These are phyloP conservation scores for Spizaetus ornatus DNA, from an alignment of 2,113 vertebrate species.

Conservation along the genomic window DNA sequence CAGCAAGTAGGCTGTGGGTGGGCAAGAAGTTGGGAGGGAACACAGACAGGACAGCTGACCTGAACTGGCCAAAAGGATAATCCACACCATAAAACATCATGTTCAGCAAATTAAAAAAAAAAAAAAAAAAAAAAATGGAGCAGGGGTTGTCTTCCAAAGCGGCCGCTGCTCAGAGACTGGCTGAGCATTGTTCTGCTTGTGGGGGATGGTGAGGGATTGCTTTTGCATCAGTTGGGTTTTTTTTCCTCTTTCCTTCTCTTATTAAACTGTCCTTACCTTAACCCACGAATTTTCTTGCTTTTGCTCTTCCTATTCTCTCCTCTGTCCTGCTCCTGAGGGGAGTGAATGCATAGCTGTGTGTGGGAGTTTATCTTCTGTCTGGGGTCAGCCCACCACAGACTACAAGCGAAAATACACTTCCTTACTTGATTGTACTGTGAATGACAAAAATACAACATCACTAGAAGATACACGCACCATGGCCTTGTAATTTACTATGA, in stretches of 20 bases:
- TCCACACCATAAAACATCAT: background rate
- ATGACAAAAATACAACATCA: background rate
- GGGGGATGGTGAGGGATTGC: background rate
- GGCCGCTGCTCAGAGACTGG: background rate
- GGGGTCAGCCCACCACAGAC: background rate
- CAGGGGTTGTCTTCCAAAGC: background rate
- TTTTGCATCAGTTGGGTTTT: background rate
- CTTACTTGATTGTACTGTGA: background rate
- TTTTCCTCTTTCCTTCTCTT: background rate
- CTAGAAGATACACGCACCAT: rapidly evolving
- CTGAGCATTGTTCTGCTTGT: background rate
- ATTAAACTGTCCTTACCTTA: background rate
- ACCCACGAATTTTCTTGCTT: background rate
- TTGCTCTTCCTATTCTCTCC: background rate
- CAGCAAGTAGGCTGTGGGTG: background rate
- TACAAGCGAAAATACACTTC: background rate
- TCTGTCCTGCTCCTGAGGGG: background rate
- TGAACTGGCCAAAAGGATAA: background rate
- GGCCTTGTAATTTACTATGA: background rate
- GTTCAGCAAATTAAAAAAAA: background rate
- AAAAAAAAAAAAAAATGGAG: background rate
- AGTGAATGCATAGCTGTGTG: background rate
- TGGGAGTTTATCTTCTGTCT: background rate
- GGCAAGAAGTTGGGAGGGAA: rapidly evolving
- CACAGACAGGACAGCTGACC: rapidly evolving